These are phyloP conservation scores for Galeopterus variegatus DNA, from an alignment of 2,113 vertebrate genomes.

Conservation along the genomic window DNA sequence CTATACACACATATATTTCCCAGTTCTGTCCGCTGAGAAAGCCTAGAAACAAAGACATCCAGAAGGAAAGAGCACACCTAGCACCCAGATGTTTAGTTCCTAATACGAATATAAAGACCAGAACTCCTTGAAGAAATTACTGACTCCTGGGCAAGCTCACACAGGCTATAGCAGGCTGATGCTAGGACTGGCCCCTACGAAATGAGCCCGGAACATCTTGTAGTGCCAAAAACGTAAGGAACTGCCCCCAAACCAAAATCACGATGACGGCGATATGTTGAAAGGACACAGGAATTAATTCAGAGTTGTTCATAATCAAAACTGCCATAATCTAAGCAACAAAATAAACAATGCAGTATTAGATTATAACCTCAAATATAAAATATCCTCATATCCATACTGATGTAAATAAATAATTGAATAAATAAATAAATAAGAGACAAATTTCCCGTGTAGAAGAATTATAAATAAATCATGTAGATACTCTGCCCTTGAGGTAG, in stretches of 20 bases:
- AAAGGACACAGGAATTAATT: neutral
- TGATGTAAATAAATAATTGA: neutral
- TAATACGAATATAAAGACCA: neutral
- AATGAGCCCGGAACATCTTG: neutral
- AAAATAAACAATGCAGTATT: neutral
- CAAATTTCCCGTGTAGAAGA: neutral
- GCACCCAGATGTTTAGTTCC: no score
- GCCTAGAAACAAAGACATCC: neutral
- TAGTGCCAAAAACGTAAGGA: neutral
- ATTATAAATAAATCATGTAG: neutral
- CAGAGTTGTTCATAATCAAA: neutral
- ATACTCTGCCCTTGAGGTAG: neutral
- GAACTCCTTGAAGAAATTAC: neutral
- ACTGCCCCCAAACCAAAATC: neutral
- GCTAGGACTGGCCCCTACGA: neutral
- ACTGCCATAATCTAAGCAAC: neutral
- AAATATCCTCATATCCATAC: neutral
- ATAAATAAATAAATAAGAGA: neutral
- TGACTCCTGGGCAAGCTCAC: neutral
- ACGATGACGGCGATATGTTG: neutral
- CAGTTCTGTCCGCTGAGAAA: neutral
- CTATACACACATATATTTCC: neutral
- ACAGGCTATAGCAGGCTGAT: neutral
- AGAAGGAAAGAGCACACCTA: neutral
- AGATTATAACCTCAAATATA: neutral